These are phyloP conservation scores for Saccopteryx bilineata DNA, from an alignment of 2,113 vertebrate species.

Conservation along the genomic window DNA sequence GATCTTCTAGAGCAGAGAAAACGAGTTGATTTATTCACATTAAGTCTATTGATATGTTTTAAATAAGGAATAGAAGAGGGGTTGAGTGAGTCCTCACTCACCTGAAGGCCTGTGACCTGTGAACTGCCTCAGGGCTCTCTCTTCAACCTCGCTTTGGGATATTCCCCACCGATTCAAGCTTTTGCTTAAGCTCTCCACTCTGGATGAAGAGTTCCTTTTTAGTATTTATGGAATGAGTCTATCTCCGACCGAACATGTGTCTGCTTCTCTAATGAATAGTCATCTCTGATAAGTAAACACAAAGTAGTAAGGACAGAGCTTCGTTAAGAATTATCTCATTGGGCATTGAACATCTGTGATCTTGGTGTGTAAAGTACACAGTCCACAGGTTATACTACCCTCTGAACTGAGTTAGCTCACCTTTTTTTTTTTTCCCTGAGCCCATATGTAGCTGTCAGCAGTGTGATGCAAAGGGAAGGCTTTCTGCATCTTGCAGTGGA, in stretches of 20 bases:
- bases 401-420: constrained; percentile 46
- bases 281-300: constrained; percentile 42
- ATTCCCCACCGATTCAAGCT: constrained; percentile 49
- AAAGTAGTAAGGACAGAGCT: not conserved
- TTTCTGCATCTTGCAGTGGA: not conserved
- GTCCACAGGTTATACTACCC: not conserved
- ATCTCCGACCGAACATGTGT: not conserved
- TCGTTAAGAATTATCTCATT: not conserved
- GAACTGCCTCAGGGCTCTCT: constrained; percentile 75
- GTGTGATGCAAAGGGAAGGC: not conserved
- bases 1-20: constrained; percentile 68
- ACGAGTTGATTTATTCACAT: constrained; percentile 77
- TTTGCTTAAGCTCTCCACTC: constrained; percentile 13
- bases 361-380: constrained; percentile 35
- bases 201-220: constrained; percentile 43
- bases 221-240: not conserved
- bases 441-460: constrained; percentile 47
- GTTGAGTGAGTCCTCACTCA: constrained; percentile 43
- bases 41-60: constrained; percentile 75
- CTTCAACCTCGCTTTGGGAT: constrained; percentile 62
- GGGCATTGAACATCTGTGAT: not conserved
- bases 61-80: constrained; percentile 67
- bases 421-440: not conserved
- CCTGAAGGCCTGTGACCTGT: constrained; percentile 65
- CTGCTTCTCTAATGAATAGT: not conserved